These are phyloP conservation scores for Ateles fusciceps DNA, from an alignment of 2,797 vertebrate genomes.

Conservation along the genomic window DNA sequence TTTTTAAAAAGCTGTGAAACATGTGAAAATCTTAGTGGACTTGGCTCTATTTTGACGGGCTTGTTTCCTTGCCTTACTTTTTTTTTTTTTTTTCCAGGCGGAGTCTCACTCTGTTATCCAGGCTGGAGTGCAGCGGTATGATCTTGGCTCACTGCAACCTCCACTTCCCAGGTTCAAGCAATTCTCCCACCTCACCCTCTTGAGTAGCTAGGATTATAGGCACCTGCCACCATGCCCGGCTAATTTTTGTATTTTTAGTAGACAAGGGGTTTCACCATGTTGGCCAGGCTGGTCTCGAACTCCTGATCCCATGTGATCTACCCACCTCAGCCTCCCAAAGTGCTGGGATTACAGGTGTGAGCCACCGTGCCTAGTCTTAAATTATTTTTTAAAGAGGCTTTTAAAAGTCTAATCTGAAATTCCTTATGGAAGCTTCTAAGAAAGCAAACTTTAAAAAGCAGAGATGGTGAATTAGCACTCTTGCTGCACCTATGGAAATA, in stretches of 20 bases:
- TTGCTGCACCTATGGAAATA: not conserved
- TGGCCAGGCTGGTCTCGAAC: not conserved
- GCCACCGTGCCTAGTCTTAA: fast-evolving
- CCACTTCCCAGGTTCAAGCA: too few relatives aligned
- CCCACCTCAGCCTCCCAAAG: not conserved
- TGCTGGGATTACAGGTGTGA: not conserved
- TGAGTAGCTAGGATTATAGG: too few relatives aligned
- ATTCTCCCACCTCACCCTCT: too few relatives aligned
- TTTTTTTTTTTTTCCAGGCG: too few relatives aligned
- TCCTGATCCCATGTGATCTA: not conserved
- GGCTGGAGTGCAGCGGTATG: too few relatives aligned
- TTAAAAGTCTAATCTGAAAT: not conserved
- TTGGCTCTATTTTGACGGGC: too few relatives aligned
- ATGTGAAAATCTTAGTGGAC: not conserved
- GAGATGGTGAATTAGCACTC: not conserved
- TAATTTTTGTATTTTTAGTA: too few relatives aligned
- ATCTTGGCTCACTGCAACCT: too few relatives aligned
- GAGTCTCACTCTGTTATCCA: too few relatives aligned
- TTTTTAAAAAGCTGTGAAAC: not conserved
- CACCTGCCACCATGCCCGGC: too few relatives aligned
- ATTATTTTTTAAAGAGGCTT: not conserved
- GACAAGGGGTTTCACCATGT: not conserved
- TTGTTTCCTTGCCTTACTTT: too few relatives aligned
- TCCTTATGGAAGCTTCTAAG: not conserved
- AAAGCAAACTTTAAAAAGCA: not conserved